These are phyloP conservation scores for Nibea coibor DNA, from an alignment of 2,113 vertebrate species.

Conservation along the genomic window DNA sequence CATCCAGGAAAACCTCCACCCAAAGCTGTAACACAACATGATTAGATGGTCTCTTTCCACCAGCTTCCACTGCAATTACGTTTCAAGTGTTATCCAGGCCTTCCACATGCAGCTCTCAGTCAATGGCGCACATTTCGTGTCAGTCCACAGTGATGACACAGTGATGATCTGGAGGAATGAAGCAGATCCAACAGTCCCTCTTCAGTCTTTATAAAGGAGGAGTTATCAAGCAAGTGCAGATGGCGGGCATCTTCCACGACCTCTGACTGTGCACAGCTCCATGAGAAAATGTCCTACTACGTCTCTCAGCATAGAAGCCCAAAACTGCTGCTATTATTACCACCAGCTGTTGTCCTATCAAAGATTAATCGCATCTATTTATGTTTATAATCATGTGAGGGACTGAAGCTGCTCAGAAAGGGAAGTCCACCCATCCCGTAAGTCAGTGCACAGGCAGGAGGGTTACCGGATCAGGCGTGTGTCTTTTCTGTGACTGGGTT, in stretches of 20 bases:
- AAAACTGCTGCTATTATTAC: conserved; percentile 68
- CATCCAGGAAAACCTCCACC: neutral
- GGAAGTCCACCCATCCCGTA: neutral
- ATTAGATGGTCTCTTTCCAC: neutral
- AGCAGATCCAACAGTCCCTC: neutral
- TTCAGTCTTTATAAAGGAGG: conserved; percentile 27
- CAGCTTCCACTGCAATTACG: conserved; percentile 19
- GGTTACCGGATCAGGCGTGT: neutral
- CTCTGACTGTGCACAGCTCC: conserved; percentile 34
- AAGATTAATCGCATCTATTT: conserved; percentile 59
- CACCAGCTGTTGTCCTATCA: conserved; percentile 40
- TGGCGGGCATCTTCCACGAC: conserved; percentile 34
- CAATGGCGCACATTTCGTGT: neutral
- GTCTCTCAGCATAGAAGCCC: conserved; percentile 34
- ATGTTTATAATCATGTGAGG: neutral
- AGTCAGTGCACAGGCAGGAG: neutral
- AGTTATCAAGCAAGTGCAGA: conserved; percentile 31
- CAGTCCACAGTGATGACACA: neutral
- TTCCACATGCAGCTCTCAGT: neutral
- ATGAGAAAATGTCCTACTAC: conserved; percentile 64
- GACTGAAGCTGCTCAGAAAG: neutral
- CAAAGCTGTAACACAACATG: neutral
- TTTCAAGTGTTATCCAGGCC: conserved; percentile 19
- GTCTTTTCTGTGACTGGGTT: conserved; percentile 12
- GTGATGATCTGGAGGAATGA: conserved; percentile 8